phyloP scores from a whole-genome alignment of 2,797 vertebrate genomes.

The Aphelocoma californica region DNA sequence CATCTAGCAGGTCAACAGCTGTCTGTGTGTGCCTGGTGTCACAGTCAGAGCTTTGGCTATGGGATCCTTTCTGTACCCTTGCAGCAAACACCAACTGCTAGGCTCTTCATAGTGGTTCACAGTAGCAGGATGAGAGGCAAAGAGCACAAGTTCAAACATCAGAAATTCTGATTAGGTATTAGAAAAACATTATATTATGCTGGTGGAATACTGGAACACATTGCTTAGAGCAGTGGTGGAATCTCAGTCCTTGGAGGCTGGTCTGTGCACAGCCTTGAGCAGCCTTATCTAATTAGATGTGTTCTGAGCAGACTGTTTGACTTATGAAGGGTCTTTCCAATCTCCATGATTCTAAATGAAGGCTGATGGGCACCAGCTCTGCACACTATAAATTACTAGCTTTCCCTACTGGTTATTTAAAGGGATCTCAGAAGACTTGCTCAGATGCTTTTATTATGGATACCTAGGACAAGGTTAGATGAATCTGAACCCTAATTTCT shows the following conservation, averaged over 20 bases:
- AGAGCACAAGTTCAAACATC: background rate
- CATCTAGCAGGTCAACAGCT: background rate
- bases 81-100: background rate
- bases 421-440: background rate
- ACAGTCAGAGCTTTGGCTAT: background rate
- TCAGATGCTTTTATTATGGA: background rate
- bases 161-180: background rate
- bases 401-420: background rate
- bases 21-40: rapidly evolving
- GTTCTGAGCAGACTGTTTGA: background rate
- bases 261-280: background rate
- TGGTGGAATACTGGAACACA: background rate
- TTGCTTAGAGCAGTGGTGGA: rapidly evolving
- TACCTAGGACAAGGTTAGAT: background rate
- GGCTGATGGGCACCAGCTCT: background rate
- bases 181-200: background rate
- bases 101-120: background rate
- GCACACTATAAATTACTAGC: background rate
- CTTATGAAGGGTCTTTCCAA: background rate
- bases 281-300: background rate
- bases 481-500: background rate
- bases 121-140: background rate
- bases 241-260: background rate
- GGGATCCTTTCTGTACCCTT: background rate
- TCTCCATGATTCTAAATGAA: background rate